Base-by-base conservation (phyloP, 1,140 invertebrate genomes). In the Archegozetes longisetosus region DNA sequence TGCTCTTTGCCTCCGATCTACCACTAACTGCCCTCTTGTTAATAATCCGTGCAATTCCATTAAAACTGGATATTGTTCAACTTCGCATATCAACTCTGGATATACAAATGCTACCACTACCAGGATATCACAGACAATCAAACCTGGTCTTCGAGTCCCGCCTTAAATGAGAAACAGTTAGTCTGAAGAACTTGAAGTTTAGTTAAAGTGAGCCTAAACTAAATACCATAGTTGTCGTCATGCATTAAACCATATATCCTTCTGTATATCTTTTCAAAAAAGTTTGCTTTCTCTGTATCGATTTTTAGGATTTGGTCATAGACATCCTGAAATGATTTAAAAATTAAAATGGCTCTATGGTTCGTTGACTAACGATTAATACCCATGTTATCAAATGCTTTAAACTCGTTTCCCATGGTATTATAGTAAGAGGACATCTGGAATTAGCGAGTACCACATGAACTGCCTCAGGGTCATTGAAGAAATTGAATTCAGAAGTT, bases 401-500 rank as follows among this genome's bases (percentile, higher is more conserved):
- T 40, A 40, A 17, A 40, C 32, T 17, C 6, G 6, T 9, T 40
- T 83, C 82, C 81, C 80, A 84, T 3, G 82, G 79, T 9, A 82
- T 66, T 28, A 84, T 69, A 62, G 71, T 75, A 2, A 83, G 72
- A n/a, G 77, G 80, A 61, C 77, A 79, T 54, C 64, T 66, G 3
- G 72, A 70, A 53, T 70, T 74, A 13, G 72, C 70, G 2, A 88
- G 69, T 17, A 85, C 78, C 48, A 85, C 80, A 68, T 80, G 74
- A 0, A 82, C 84, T 26, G 84, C 83, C 73, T 88, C 85, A 0
- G 85, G 84, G 72, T 88, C 85, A 20, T 70, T 69, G 55, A 77
- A 76, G 67, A 89, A 89, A 72, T 89, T 88, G 66, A 84, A 87
- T 70, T 89, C 86, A 6, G 82, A 83, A 49, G 78, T 73, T 0